phyloP scores from a whole-genome alignment of 2,888 invertebrate species.

The Melipona bicolor region DNA sequence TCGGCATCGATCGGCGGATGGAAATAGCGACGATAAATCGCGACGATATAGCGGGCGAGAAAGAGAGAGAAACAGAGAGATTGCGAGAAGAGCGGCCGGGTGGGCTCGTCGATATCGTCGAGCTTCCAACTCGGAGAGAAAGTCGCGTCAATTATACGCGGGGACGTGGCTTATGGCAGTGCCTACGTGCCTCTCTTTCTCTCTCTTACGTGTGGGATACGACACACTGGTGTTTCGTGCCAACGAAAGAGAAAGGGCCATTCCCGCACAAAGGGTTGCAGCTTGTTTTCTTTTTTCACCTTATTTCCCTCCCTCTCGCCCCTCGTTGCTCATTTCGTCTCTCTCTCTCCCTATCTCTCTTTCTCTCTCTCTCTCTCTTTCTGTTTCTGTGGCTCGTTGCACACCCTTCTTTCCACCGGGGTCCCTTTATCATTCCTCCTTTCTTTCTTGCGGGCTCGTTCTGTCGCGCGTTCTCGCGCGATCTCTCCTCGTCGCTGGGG shows the following conservation, averaged over 20 bases:
- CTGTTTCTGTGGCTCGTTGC: background rate
- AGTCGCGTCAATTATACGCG: constrained; percentile 72
- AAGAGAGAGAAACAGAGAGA: background rate
- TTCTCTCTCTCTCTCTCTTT: background rate
- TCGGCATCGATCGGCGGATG: background rate
- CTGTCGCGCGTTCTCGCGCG: background rate
- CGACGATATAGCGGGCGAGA: background rate
- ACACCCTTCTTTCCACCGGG: background rate
- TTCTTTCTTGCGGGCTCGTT: constrained; percentile 7
- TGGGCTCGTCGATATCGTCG: constrained; percentile 65
- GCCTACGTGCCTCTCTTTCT: constrained; percentile 24
- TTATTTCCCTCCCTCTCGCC: background rate
- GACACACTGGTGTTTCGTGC: constrained; percentile 49
- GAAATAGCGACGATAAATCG: constrained; percentile 32
- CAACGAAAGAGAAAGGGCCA: constrained; percentile 27
- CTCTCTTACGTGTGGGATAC: constrained; percentile 58
- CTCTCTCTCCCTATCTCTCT: background rate
- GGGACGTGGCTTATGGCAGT: constrained; percentile 64
- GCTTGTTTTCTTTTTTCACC: background rate
- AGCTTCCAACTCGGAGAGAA: constrained; percentile 72
- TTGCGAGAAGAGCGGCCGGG: constrained; percentile 38
- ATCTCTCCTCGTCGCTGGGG: constrained; percentile 1
- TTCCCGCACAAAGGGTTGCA: constrained; percentile 26
- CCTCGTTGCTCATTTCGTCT: background rate
- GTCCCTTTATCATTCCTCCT: constrained; percentile 34